Percentiles rank a stretch among this genome's conserved stretches.
These are phyloP conservation scores for Pipistrellus kuhlii DNA, from an alignment of 2,797 vertebrate genomes.

Conservation along the genomic window DNA sequence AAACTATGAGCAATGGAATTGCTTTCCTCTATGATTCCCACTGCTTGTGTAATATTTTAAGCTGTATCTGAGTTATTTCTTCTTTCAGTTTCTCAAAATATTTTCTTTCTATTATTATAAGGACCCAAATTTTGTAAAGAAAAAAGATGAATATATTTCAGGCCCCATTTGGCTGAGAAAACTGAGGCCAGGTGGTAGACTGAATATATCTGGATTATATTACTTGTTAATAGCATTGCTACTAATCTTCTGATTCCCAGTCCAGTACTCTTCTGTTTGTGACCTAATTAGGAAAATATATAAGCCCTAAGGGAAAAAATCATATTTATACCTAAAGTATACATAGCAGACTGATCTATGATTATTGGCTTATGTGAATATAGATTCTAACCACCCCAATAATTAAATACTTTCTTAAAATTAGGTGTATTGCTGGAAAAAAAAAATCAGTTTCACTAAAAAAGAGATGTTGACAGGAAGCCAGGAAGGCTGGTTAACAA, in stretches of 20 bases:
- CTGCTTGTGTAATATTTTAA: not conserved
- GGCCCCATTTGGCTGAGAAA: slow-evolving; percentile 2
- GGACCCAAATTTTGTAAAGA: not conserved
- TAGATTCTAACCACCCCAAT: not conserved
- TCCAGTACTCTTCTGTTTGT: not conserved
- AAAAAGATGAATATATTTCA: slow-evolving; percentile 39
- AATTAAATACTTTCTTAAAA: not conserved
- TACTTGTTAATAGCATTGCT: not conserved
- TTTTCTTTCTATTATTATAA: slow-evolving; percentile 17
- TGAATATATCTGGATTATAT: not conserved
- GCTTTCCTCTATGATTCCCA: not conserved
- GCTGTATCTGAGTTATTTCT: not conserved
- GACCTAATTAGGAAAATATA: not conserved
- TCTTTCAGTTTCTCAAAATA: slow-evolving; percentile 18
- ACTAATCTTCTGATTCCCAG: not conserved
- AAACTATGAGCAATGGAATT: slow-evolving; percentile 17
- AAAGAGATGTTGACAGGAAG: no score
- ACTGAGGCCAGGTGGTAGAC: slow-evolving; percentile 9
- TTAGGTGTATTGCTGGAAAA: not conserved
- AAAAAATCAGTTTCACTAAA: no score
- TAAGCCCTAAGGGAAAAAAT: not conserved
- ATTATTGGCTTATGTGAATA: not conserved
- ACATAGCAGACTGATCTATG: not conserved
- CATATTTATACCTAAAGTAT: not conserved
- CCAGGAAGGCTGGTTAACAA: no score